Evolutionary conservation across 2,113 vertebrate genomes (phyloP).

Genomic region (Ictalurus punctatus): DNA sequence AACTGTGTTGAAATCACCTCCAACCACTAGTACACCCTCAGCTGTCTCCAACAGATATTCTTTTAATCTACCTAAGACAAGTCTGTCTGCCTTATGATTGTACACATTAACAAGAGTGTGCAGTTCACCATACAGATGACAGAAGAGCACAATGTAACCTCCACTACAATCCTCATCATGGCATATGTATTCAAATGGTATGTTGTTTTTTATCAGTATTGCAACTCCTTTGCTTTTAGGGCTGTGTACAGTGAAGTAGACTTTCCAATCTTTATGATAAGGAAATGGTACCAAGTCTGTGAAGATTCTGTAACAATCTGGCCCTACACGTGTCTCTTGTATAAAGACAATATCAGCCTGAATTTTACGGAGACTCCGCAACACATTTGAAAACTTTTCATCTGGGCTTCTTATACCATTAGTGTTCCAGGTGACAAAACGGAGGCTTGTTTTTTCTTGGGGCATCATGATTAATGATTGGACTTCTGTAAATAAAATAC

Average conservation of each 20-base stretch:
- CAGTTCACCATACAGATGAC: constrained; percentile 1
- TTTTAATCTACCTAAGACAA: constrained; percentile 41
- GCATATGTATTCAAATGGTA: constrained; percentile 16
- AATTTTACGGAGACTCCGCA: too few relatives aligned
- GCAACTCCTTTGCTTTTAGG: constrained; percentile 35
- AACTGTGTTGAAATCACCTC: constrained; percentile 44
- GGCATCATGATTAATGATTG: background rate
- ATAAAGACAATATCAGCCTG: too few relatives aligned
- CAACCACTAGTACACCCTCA: constrained; percentile 46
- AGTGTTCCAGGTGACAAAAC: constrained; percentile 16
- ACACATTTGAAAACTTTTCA: too few relatives aligned
- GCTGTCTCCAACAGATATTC: constrained; percentile 59
- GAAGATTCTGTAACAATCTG: background rate
- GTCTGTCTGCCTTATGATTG: background rate
- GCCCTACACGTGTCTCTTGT: too few relatives aligned
- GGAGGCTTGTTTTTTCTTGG: too few relatives aligned
- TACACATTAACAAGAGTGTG: too few relatives aligned
- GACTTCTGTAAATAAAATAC: background rate
- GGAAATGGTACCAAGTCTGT: background rate
- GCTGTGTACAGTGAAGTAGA: background rate
- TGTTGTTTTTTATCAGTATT: constrained; percentile 12
- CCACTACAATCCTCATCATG: constrained; percentile 31
- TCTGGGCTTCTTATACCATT: too few relatives aligned
- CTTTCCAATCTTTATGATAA: background rate
- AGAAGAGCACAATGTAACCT: constrained; percentile 32